A percentile compares a stretch with the other conserved stretches of the same genome.
These are phyloP conservation scores for Unio pictorum DNA, from an alignment of 2,888 invertebrate species.

Conservation along the genomic window DNA sequence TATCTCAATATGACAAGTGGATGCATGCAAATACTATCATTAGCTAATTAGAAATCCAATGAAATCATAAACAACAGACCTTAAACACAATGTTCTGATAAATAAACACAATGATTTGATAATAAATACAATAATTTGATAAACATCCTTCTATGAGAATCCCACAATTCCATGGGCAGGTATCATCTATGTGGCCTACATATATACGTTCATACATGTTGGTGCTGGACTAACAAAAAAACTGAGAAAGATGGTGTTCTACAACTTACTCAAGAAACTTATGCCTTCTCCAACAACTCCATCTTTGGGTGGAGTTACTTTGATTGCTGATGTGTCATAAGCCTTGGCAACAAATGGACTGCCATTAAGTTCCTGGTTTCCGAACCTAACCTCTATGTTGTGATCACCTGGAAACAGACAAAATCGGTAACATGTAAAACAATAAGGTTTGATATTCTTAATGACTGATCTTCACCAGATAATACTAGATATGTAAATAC, in stretches of 20 bases:
- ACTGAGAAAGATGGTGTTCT: neutral
- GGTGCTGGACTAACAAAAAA: neutral
- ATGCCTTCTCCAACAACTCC: slow-evolving; percentile 92
- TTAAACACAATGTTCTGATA: no score
- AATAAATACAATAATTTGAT: neutral
- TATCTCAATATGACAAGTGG: no score
- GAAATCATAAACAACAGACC: no score
- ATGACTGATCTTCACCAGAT: no score
- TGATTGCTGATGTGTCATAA: slow-evolving; percentile 77
- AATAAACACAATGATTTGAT: neutral
- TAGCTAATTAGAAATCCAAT: no score
- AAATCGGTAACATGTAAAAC: no score
- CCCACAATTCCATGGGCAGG: neutral
- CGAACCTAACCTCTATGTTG: slow-evolving; percentile 68
- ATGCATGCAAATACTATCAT: no score
- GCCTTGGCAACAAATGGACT: slow-evolving; percentile 97
- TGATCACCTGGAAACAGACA: slow-evolving; percentile 74
- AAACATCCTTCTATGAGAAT: no score
- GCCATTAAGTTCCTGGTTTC: slow-evolving; percentile 81
- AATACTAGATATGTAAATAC: no score
- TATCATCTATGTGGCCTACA: neutral
- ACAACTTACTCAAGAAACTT: slow-evolving; percentile 90
- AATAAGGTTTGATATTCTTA: no score
- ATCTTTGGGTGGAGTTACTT: slow-evolving; percentile 89
- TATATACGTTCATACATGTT: neutral